Conservation (phyloP, 1,140 invertebrate species). For the Brachystomella parvula region DNA sequence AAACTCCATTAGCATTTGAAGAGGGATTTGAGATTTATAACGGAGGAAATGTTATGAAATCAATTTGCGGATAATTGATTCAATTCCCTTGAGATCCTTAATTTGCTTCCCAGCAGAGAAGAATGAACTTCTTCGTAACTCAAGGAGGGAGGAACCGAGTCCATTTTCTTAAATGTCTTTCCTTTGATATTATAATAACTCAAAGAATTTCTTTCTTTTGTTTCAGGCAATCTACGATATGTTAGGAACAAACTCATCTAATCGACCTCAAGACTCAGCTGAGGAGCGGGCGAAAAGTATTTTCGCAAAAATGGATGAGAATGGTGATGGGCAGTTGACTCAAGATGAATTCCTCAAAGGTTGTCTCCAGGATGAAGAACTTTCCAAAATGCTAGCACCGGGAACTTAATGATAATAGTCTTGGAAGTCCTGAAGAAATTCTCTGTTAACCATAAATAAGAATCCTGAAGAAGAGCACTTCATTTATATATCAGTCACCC, state of each 20-base stretch:
- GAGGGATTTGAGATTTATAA: too few relatives aligned
- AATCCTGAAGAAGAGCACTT: not conserved
- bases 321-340: slow-evolving; percentile 88
- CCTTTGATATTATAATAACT: too few relatives aligned
- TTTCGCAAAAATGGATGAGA: slow-evolving; percentile 98
- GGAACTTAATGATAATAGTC: slow-evolving; percentile 42
- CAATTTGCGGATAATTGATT: too few relatives aligned
- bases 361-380: slow-evolving; percentile 93
- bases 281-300: slow-evolving; percentile 96
- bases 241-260: slow-evolving; percentile 88
- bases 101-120: too few relatives aligned
- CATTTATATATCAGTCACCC: too few relatives aligned
- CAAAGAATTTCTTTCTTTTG: slow-evolving; percentile 34
- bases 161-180: too few relatives aligned
- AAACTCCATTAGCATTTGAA: too few relatives aligned
- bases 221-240: slow-evolving; percentile 97
- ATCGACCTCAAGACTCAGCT: slow-evolving; percentile 80
- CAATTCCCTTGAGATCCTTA: too few relatives aligned
- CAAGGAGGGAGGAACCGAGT: too few relatives aligned
- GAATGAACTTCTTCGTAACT: too few relatives aligned
- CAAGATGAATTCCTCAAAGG: slow-evolving; percentile 98
- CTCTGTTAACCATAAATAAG: not conserved
- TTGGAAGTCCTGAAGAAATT: not conserved
- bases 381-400: slow-evolving; percentile 90
- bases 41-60: too few relatives aligned